Base-by-base conservation (phyloP, 2,888 invertebrate species). In the Nephrocerus scutellatus region DNA sequence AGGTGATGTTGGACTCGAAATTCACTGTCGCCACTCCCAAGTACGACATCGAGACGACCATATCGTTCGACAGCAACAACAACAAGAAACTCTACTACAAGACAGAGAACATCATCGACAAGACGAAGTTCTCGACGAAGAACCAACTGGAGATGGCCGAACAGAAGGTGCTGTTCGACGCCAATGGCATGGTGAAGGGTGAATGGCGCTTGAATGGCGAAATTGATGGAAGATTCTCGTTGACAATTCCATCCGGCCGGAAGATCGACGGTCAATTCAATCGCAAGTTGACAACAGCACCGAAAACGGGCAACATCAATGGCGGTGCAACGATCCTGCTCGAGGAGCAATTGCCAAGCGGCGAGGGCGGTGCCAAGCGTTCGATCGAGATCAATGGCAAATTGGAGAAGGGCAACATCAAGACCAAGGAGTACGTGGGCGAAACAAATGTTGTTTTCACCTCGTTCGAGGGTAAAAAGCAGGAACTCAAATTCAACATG, bases 21-120 rank as follows among this genome's bases (percentile, higher is more conserved):
- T 75, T 86, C 54, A 67, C 73, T 2, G 62, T 79, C 1, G 73
- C 74, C 34, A 73, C 76, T 0, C 76, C 79, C 0, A 72, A 72
- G 2, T 80, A 75, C 60, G 74, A 76, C 44, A 71, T 77, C 0
- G 76, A 77, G 30, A 53, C 79, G 0, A 81, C 77, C 30, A 35
- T 88, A 4, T 76, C 72, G 50, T 76, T 83, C 20, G 77, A 85
- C 59, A 79, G 79, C 28, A 75, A 70, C 28, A 79, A 79, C 28
- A 75, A 70, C 28, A 80, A 82, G 52, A 81, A 80, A 51, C 51
- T 87, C 4, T 73, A 75, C 41, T 52, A 85, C 24, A 74, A 75
- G 21, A 82, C 85, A 0, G 72, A 75, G 46, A 77, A 75, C 37
- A 75, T 74, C 45, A 48, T 73, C 1, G 73, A 62, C 68, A 21